These are phyloP conservation scores for Timandra comae DNA, from an alignment of 2,888 invertebrate genomes.

Conservation along the genomic window DNA sequence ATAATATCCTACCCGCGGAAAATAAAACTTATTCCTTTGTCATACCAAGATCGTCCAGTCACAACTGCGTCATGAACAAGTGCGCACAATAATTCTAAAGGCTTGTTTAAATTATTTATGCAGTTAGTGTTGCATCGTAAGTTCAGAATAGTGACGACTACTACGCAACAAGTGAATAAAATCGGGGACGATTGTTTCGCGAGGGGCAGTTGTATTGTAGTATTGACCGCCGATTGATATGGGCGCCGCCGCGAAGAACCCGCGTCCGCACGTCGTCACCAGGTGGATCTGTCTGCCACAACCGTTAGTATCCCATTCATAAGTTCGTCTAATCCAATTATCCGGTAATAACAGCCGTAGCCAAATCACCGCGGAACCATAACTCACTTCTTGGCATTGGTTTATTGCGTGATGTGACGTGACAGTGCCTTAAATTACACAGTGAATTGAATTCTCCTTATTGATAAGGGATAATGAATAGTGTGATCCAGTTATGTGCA, in stretches of 20 bases:
- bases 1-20: slow-evolving; percentile 8
- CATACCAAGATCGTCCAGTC: slow-evolving; percentile 23
- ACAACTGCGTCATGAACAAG: slow-evolving; percentile 40
- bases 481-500: slow-evolving; percentile 6
- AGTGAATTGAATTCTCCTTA: no score
- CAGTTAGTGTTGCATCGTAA: slow-evolving; percentile 52
- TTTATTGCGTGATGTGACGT: slow-evolving; percentile 10
- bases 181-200: slow-evolving; percentile 49
- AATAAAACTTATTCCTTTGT: slow-evolving; percentile 16
- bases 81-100: slow-evolving; percentile 44
- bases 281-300: slow-evolving; percentile 69
- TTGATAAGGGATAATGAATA: no score
- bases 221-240: slow-evolving; percentile 61
- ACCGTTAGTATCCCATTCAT: slow-evolving; percentile 52
- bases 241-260: slow-evolving; percentile 70
- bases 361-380: slow-evolving; percentile 16
- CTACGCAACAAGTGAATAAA: slow-evolving; percentile 67
- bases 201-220: slow-evolving; percentile 45
- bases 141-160: slow-evolving; percentile 51
- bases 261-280: slow-evolving; percentile 68
- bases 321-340: slow-evolving; percentile 11
- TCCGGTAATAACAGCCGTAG: slow-evolving; percentile 17
- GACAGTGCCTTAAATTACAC: no score
- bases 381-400: slow-evolving; percentile 11
- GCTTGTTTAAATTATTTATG: slow-evolving; percentile 39